These are phyloP conservation scores for Rynchops niger DNA, from an alignment of 2,113 vertebrate genomes.

Conservation along the genomic window DNA sequence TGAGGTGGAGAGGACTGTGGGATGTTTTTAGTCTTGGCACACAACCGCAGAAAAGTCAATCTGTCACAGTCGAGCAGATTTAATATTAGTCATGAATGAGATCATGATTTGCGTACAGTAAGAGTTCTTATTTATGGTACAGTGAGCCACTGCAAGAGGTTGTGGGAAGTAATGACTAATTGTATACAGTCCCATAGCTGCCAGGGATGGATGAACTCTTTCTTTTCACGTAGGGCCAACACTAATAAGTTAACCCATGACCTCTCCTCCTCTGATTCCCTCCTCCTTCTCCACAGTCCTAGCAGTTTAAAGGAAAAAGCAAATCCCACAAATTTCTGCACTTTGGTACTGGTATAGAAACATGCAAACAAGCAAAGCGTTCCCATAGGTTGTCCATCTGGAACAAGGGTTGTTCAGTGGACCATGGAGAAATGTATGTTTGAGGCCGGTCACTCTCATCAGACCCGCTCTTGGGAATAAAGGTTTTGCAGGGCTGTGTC, in stretches of 20 bases:
- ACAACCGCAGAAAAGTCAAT: not conserved
- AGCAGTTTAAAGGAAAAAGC: not conserved
- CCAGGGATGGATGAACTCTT: not conserved
- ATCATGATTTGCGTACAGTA: slow-evolving; percentile 21
- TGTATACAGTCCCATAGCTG: not conserved
- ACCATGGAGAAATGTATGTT: not conserved
- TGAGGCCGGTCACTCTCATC: not conserved
- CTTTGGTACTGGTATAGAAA: not conserved
- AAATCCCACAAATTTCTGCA: not conserved
- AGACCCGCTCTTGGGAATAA: not conserved
- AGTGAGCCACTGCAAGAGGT: not conserved
- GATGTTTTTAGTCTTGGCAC: slow-evolving; percentile 5
- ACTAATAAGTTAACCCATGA: not conserved
- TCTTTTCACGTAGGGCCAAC: not conserved
- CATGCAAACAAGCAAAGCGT: not conserved
- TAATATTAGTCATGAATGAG: slow-evolving; percentile 41
- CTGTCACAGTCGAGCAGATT: not conserved
- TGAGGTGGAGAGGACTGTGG: not conserved
- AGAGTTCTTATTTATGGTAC: slow-evolving; percentile 27
- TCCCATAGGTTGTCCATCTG: not conserved
- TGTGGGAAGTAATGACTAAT: not conserved
- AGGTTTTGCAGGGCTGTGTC: not conserved
- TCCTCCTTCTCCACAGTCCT: not conserved
- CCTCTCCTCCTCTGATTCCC: not conserved
- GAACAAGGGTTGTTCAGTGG: not conserved